Base-by-base conservation (phyloP, 1,140 invertebrate species). In the Megalopta genalis region DNA sequence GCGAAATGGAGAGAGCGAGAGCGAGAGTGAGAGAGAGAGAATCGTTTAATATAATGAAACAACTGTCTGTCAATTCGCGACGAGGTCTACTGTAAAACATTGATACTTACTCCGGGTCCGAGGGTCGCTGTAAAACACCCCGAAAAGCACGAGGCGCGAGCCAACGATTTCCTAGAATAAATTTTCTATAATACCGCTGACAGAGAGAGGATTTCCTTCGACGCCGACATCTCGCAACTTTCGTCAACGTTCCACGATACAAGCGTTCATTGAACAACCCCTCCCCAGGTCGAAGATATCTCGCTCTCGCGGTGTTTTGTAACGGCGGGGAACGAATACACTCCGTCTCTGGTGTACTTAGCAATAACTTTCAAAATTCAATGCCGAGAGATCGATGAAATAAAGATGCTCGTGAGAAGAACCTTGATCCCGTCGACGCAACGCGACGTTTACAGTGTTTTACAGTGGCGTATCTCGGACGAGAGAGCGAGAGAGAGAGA, bases 11-110 rank as follows among this genome's bases (percentile, higher is more conserved):
- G 49, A 52, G 18, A 16, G 49, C 18, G 14, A 52, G n/a, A 54
- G 52, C 42, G 68, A 77, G n/a, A 16, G 21, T 37, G 9, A n/a
- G 18, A 6, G 27, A 68, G 52, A n/a, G 54, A 57, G 18, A n/a
- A 57, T n/a, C 54, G 54, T 57, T 57, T 57, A 57, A 57, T 57
- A 57, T 57, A n/a, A 8, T n/a, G n/a, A n/a, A 57, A n/a, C 54
- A 57, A 42, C 54, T 14, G 37, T 52, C 69, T 71, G 69, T 59
- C 25, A 71, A 60, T 27, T 62, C 25, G 59, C 25, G 59, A 62
- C 60, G 60, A 37, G 27, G 32, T 18, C 60, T 32, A 63, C 60
- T 37, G 32, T 54, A 23, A 59, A 71, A 42, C 37, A 39, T 71
- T 23, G 54, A 46, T 46, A 10, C 10, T 46, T 46, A 9, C 42